Base-by-base conservation (phyloP, 1,140 invertebrate species). In the Battus philenor region DNA sequence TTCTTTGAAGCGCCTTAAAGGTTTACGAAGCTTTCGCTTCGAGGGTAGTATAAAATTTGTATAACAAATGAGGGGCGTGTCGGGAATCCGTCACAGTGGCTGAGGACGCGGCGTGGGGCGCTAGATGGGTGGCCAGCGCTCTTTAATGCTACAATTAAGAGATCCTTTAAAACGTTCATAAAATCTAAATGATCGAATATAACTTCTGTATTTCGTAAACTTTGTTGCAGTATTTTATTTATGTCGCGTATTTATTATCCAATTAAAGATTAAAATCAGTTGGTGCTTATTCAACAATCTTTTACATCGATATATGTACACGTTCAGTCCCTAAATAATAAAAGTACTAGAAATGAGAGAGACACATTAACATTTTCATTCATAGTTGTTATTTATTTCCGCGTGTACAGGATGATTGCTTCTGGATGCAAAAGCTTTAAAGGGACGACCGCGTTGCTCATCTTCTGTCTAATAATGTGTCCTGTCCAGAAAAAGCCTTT, bases 41-140 rank as follows among this genome's bases (percentile, higher is more conserved):
- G 61, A 81, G 80, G 77, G 75, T 80, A 81, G 77, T 84, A 84
- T 84, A 81, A 84, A 84, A 84, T 82, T 84, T 84, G 80, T 84
- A 84, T 84, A 84, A 84, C 74, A 84, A 80, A 84, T 84, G 77
- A 84, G 78, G 74, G 80, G 80, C 80, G 80, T 68, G 68, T 20
- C 57, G 39, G 63, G 80, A 61, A 84, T 84, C 80, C 77, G 80
- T 80, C 80, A 84, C 80, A 84, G 80, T 80, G 78, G 80, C 80
- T 49, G 65, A 47, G 58, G 63, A 57, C 70, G 57, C 61, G 32
- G 64, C 58, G 80, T 79, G 77, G 66, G 75, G 77, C 54, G 66
- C 80, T 66, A 69, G 68, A 73, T 81, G 77, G 80, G 80, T 84
- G 80, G 80, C 74, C 75, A 15, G 36, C 24, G 39, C 29, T 47